Conservation (phyloP, 2,113 vertebrate genomes). For the Oenanthe oenanthe region DNA sequence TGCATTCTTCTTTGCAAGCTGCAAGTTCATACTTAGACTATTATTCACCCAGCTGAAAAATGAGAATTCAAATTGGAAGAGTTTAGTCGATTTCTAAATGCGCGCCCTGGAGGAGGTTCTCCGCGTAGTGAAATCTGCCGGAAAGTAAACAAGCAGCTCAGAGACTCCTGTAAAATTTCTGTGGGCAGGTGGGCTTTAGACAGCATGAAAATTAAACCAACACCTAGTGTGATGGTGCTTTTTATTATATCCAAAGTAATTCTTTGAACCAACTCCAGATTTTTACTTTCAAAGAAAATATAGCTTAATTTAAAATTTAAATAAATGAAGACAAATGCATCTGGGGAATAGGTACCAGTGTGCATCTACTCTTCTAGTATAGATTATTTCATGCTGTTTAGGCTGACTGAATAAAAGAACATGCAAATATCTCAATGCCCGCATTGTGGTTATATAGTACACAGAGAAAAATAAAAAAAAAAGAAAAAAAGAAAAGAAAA, state of each 20-base stretch:
- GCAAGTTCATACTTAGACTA: background rate
- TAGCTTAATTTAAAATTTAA: constrained; percentile 38
- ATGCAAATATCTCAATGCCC: background rate
- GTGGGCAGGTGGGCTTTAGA: constrained; percentile 32
- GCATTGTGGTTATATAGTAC: background rate
- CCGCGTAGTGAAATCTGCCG: constrained; percentile 31
- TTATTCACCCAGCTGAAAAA: constrained; percentile 59
- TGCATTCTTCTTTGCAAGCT: background rate
- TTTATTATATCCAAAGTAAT: constrained; percentile 12
- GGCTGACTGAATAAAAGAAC: background rate
- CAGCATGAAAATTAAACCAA: constrained; percentile 22
- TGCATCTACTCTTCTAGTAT: background rate
- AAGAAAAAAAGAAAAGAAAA: too few species aligned
- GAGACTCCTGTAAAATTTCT: background rate
- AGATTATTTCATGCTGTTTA: background rate
- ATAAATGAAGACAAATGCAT: background rate
- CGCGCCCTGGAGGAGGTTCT: constrained; percentile 37
- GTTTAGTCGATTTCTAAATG: constrained; percentile 47
- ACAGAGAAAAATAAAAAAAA: background rate
- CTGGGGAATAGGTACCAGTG: background rate
- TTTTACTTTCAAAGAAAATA: constrained; percentile 20
- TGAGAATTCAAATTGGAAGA: constrained; percentile 46
- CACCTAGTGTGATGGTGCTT: background rate
- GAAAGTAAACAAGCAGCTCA: constrained; percentile 21
- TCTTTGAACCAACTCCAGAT: background rate